Percentiles rank a stretch among this genome's conserved stretches.
phyloP scores from a whole-genome alignment of 2,113 vertebrate species.

The Sclerurus mexicanus region DNA sequence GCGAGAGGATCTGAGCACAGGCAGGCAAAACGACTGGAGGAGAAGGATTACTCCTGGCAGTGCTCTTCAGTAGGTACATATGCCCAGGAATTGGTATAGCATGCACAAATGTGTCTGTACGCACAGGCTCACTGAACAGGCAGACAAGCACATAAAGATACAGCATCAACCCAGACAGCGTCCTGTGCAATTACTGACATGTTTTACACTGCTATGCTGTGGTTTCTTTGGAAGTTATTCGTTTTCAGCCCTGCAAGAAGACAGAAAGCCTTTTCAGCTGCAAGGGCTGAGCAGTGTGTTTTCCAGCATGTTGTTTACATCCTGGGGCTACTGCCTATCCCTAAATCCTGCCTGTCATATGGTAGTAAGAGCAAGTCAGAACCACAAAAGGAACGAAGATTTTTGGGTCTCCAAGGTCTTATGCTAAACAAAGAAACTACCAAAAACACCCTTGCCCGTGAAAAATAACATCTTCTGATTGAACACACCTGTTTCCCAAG shows the following conservation, averaged over 20 bases:
- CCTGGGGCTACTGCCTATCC: not conserved
- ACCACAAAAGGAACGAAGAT: not conserved
- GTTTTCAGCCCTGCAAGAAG: not conserved
- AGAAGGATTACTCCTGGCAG: not conserved
- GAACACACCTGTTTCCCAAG: not conserved
- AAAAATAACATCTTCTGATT: not conserved
- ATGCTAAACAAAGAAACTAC: not conserved
- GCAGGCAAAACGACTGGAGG: not conserved
- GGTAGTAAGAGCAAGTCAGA: not conserved
- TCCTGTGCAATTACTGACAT: not conserved
- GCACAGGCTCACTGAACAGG: rapidly evolving
- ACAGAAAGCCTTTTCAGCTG: not conserved
- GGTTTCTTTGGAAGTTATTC: not conserved
- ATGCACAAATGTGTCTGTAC: not conserved
- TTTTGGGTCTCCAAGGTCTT: not conserved
- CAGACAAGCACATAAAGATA: not conserved
- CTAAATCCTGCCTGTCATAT: not conserved
- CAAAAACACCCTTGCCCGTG: not conserved
- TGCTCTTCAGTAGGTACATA: not conserved
- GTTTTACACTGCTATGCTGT: not conserved
- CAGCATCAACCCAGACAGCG: not conserved
- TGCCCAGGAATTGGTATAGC: not conserved
- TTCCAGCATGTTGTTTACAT: not conserved
- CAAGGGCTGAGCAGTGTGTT: not conserved
- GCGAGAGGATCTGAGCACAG: not conserved